Evolutionary conservation across 2,797 vertebrate genomes (phyloP).

Genomic region (Neosilurus mollespiculum): DNA sequence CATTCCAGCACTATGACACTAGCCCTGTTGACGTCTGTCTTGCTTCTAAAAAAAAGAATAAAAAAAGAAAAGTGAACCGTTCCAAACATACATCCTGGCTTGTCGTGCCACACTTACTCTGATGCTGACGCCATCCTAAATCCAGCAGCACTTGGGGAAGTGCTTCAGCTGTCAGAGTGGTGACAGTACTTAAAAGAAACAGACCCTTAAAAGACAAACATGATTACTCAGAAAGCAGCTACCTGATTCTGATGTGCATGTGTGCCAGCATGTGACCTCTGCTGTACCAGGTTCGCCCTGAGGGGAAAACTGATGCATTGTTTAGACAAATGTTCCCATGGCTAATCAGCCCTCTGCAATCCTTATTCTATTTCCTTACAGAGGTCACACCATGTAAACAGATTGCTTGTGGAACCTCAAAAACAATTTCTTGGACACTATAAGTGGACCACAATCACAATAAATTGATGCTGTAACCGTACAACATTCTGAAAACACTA

Average conservation of each 20-base stretch:
- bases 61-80: not conserved
- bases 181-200: slow-evolving; percentile 17
- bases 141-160: slow-evolving; percentile 17
- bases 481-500: not conserved
- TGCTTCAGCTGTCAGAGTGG: slow-evolving; percentile 34
- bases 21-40: slow-evolving; percentile 23
- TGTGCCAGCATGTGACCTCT: slow-evolving; percentile 9
- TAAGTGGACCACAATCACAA: slow-evolving; percentile 14
- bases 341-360: slow-evolving; percentile 52
- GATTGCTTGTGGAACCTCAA: slow-evolving; percentile 39
- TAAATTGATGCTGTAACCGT: slow-evolving; percentile 23
- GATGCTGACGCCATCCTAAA: slow-evolving; percentile 10
- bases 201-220: slow-evolving; percentile 21
- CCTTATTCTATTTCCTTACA: slow-evolving; percentile 51
- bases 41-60: slow-evolving; percentile 7
- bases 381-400: slow-evolving; percentile 49
- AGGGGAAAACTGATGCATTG: slow-evolving; percentile 48
- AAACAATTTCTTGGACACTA: slow-evolving; percentile 32
- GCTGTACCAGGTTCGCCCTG: slow-evolving; percentile 19
- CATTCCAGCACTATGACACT: slow-evolving; percentile 42
- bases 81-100: slow-evolving; percentile 12
- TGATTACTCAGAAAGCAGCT: slow-evolving; percentile 38
- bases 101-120: not conserved
- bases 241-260: slow-evolving; percentile 17
- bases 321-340: slow-evolving; percentile 51